Percentiles rank a stretch among this genome's conserved stretches.
Evolutionary conservation across 2,113 vertebrate species (phyloP).

Genomic region (Crotalus horridus): DNA sequence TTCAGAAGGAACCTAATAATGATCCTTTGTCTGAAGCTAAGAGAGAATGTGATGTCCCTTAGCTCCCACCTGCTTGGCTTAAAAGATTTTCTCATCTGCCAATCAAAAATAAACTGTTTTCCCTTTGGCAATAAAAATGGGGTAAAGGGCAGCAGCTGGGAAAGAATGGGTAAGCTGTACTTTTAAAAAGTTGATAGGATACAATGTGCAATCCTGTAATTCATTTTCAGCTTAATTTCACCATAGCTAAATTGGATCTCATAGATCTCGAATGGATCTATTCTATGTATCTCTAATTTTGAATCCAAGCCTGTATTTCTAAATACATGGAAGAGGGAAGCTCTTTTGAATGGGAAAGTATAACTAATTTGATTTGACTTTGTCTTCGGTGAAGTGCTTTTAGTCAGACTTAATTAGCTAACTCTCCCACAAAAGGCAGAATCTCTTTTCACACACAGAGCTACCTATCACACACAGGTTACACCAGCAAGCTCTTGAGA

Average conservation of each 20-base stretch:
- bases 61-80: neutral
- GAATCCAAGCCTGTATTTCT: neutral
- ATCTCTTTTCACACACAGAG: neutral
- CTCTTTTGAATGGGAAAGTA: neutral
- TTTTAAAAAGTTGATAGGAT: neutral
- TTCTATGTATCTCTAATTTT: neutral
- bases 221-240: neutral
- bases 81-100: neutral
- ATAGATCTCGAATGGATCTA: neutral
- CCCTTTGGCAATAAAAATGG: neutral
- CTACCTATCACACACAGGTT: neutral
- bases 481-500: slow-evolving; percentile 12
- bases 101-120: neutral
- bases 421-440: neutral
- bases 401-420: slow-evolving; percentile 23
- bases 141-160: neutral
- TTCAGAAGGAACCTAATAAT: neutral
- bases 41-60: neutral
- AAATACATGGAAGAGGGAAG: neutral
- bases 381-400: slow-evolving; percentile 14
- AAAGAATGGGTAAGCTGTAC: neutral
- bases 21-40: neutral
- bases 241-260: neutral
- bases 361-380: neutral
- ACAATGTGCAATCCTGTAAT: neutral